Evolutionary conservation across 2,797 vertebrate species (phyloP).

Genomic region (Enteromius radiatus): DNA sequence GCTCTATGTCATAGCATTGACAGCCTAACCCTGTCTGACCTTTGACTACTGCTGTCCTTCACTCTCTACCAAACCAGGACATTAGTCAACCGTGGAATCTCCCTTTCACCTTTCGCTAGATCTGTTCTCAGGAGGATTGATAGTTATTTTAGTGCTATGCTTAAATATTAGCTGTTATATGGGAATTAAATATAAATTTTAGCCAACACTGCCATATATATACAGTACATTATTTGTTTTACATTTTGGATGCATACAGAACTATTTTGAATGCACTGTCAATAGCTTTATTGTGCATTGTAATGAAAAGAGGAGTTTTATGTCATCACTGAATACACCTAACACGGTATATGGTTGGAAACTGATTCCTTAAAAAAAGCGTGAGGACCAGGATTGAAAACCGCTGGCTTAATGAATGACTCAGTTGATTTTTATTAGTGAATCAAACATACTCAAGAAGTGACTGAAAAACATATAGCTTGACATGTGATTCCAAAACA

Average conservation of each 20-base stretch:
- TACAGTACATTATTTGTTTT: not conserved
- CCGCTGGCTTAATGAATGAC: not conserved
- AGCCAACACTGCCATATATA: not conserved
- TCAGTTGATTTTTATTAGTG: too few relatives aligned
- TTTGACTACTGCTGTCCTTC: slow-evolving; percentile 58
- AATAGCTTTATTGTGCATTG: not conserved
- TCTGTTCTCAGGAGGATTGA: slow-evolving; percentile 22
- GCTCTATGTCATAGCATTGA: slow-evolving; percentile 52
- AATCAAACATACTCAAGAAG: too few relatives aligned
- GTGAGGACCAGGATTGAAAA: too few relatives aligned
- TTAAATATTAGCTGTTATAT: not conserved
- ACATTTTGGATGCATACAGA: not conserved
- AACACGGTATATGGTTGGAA: not conserved
- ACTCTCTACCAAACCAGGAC: slow-evolving; percentile 57
- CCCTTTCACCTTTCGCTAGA: slow-evolving; percentile 31
- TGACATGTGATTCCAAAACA: not conserved
- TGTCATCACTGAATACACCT: not conserved
- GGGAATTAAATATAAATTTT: not conserved
- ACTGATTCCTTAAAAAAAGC: not conserved
- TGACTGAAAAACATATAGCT: not conserved
- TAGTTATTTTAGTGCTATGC: slow-evolving; percentile 5
- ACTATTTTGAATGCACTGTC: not conserved
- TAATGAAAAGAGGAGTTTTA: not conserved
- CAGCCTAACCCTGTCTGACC: slow-evolving; percentile 57
- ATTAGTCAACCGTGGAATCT: slow-evolving; percentile 59